phyloP scores from a whole-genome alignment of 1,140 invertebrate genomes.

The Laupala kohalensis region DNA sequence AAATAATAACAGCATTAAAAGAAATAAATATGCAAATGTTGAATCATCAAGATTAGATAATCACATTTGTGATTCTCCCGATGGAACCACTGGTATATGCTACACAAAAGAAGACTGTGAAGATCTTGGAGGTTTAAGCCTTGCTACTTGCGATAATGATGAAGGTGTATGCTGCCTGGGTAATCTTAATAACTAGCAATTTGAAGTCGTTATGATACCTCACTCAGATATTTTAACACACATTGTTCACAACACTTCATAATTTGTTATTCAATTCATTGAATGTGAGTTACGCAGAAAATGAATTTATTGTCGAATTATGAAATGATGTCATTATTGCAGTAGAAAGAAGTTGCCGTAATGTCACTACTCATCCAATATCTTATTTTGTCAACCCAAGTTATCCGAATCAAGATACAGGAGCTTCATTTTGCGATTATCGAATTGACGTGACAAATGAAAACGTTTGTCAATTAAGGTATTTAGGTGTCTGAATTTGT shows the following conservation, averaged over 20 bases:
- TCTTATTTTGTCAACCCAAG: slow-evolving; percentile 19
- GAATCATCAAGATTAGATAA: background rate
- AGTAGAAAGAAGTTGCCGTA: slow-evolving; percentile 19
- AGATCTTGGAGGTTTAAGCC: background rate
- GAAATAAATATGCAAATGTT: background rate
- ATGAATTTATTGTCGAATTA: background rate
- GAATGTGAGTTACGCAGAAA: background rate
- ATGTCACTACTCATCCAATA: slow-evolving; percentile 14
- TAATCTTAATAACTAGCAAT: background rate
- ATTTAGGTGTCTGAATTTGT: background rate
- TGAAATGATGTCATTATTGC: slow-evolving; percentile 13
- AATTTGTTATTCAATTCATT: background rate
- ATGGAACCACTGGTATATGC: background rate
- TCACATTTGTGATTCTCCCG: background rate
- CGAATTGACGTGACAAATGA: slow-evolving; percentile 17
- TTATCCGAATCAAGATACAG: slow-evolving; percentile 14
- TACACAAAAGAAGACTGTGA: background rate
- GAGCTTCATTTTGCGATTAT: slow-evolving; percentile 18
- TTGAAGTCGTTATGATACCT: background rate
- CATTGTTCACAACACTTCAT: background rate
- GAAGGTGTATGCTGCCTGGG: slow-evolving; percentile 1
- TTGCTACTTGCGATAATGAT: background rate
- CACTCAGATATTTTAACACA: background rate
- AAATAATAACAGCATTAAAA: background rate
- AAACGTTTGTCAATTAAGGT: slow-evolving; percentile 18